Percentiles rank a stretch among this genome's conserved stretches.
phyloP scores from a whole-genome alignment of 2,888 invertebrate species.

The Rhingia rostrata region DNA sequence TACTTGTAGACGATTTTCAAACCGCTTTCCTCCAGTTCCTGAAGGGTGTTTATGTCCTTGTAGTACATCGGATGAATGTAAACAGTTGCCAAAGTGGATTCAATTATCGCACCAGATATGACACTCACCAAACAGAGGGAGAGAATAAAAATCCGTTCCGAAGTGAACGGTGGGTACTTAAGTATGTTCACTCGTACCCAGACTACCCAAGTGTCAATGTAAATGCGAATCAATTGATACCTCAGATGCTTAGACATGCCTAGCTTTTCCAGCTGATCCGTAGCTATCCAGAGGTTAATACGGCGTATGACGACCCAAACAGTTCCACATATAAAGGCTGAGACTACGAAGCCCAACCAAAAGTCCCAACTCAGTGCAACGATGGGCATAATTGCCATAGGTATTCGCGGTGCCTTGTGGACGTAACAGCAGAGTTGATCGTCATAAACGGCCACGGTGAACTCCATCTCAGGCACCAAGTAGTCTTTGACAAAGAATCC shows the following conservation, averaged over 20 bases:
- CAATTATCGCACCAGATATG: slow-evolving; percentile 82
- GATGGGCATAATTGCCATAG: slow-evolving; percentile 82
- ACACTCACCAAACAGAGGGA: slow-evolving; percentile 82
- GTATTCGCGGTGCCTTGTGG: slow-evolving; percentile 81
- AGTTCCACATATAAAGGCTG: slow-evolving; percentile 78
- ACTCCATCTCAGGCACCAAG: slow-evolving; percentile 81
- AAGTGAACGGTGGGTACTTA: slow-evolving; percentile 79
- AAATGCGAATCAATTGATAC: slow-evolving; percentile 78
- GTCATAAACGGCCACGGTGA: slow-evolving; percentile 81
- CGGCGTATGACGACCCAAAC: slow-evolving; percentile 79
- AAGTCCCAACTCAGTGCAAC: slow-evolving; percentile 80
- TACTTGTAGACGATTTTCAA: slow-evolving; percentile 81
- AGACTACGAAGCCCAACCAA: slow-evolving; percentile 80
- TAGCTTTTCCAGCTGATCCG: slow-evolving; percentile 21
- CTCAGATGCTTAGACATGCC: slow-evolving; percentile 64
- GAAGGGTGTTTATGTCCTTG: slow-evolving; percentile 81
- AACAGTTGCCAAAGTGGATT: slow-evolving; percentile 82
- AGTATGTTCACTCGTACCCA: slow-evolving; percentile 81
- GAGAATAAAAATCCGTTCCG: slow-evolving; percentile 81
- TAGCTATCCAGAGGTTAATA: slow-evolving; percentile 77
- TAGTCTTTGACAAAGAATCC: slow-evolving; percentile 83
- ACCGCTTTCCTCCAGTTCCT: slow-evolving; percentile 81
- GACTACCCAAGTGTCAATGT: slow-evolving; percentile 81
- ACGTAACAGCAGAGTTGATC: slow-evolving; percentile 83
- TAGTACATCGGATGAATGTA: slow-evolving; percentile 82